Evolutionary conservation across 2,113 vertebrate genomes (phyloP).

Genomic region (Formicarius rufipectus): DNA sequence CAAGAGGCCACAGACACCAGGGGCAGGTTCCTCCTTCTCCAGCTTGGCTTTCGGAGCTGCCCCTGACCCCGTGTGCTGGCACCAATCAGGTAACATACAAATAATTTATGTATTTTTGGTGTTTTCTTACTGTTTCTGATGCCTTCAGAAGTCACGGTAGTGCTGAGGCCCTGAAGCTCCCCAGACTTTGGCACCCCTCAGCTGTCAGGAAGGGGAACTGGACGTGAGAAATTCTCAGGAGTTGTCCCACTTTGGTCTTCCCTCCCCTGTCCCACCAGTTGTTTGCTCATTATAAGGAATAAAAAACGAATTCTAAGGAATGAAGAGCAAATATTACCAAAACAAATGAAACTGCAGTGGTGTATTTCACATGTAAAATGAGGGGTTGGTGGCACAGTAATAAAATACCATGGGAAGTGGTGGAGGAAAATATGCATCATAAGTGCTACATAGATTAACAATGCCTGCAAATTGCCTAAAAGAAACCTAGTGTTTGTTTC

Average conservation of each 20-base stretch:
- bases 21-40: neutral
- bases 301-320: too few species aligned
- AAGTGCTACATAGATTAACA: slow-evolving; percentile 30
- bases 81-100: neutral
- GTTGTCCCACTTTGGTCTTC: neutral
- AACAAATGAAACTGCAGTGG: neutral
- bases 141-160: neutral
- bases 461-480: slow-evolving; percentile 5
- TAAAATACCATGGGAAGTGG: neutral
- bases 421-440: neutral
- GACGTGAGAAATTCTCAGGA: too few species aligned
- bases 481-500: neutral
- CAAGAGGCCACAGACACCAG: too few species aligned
- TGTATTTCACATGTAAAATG: neutral
- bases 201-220: neutral
- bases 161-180: neutral
- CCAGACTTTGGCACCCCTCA: neutral
- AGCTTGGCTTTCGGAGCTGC: neutral
- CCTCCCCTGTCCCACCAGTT: neutral
- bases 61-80: too few species aligned
- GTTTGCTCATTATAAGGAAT: rapidly evolving
- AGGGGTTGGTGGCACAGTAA: neutral
- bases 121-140: neutral
- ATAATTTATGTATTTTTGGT: neutral
- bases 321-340: neutral